Evolutionary conservation across 2,888 invertebrate genomes (phyloP), one percentile per base, ranked within the genome.

Genomic region (Sisyra terminalis): DNA sequence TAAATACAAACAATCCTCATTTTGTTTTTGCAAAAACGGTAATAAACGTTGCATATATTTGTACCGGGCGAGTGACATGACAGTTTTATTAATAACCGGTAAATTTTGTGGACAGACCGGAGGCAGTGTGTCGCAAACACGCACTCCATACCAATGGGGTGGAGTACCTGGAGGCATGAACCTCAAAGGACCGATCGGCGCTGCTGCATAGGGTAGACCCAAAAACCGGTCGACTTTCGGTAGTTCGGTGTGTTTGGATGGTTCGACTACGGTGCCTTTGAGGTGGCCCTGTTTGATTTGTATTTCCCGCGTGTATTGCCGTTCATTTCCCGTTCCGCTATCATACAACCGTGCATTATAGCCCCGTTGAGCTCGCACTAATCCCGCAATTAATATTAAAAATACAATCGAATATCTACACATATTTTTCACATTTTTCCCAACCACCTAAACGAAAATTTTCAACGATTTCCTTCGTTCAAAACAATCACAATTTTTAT

Each of bases 1-100:
- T 55, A 96, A 69, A 59, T 86, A 88, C 43, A 94, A 67, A 55
- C 94, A 96, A 59, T 96, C 93, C 64, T 85, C 84, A 40, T 75
- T 80, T 57, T 84, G 78, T 44, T 75, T 71, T 48, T 62, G 64
- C 42, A 84, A 60, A 63, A 78, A 81, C 2, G 79, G 73, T 51
- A 79, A 66, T 48, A 93, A 66, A 48, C 78, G 72, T 51, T 73
- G 71, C 52, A 92, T 68, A 58, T 82, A 77, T 50, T 74, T 71
- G 55, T 74, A 75, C 32, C 83, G 67, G n/a, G 73, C 77, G 46
- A 73, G 64, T 1, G 75, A 71, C 50, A 78, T 73, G 51, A 68
- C 73, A 50, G 70, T 75, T 51, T 74, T 66, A 44, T 72, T 67
- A 5, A 43, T 11, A 9, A 38, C 31, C 4, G 88, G 87, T 48